Base-by-base conservation (phyloP, 2,888 invertebrate genomes). In the Drosophila acutilabella region DNA sequence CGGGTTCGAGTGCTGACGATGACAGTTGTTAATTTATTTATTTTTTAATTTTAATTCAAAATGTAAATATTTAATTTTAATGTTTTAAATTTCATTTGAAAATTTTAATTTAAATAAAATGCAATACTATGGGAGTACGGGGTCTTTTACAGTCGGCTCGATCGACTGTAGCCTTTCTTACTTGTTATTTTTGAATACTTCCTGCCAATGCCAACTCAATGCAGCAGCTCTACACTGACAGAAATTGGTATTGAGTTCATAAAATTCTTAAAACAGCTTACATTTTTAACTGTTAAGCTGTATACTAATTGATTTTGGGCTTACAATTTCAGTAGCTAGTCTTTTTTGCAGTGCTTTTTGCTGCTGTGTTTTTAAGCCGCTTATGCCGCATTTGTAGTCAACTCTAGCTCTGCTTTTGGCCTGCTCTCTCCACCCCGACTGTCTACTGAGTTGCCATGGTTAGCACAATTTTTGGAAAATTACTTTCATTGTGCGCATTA, bases 291-390 rank as follows among this genome's bases (percentile, higher is more conserved):
- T 26, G 26, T 7, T 7, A 7, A 7, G 2, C 26, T 1, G 6
- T 8, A 8, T 8, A 30, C 7, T 30, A 30, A 30, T 30, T 8
- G 1, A 13, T 36, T 36, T 11, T 36, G 13, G 13, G 7, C 26
- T 7, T 11, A 36, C 36, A 11, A 13, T 13, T 36, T 36, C 13
- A 13, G 5, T 13, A 36, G 3, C 11, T 4, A 36, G 4, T 13
- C 36, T 13, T 13, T 36, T 36, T 13, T 13, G 0, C 36, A 13
- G 36, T 36, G 13, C 5, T 23, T 36, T 69, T 64, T 71, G 59
- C 50, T 16, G 45, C 7, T 20, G 52, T 67, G 78, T 72, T 74
- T 86, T 81, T 88, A 84, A 84, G 81, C 89, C 64, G 84, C 74
- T 89, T 89, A 85, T 64, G 80, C 65, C 60, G 64, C 65, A 64